A percentile compares a stretch with the other conserved stretches of the same genome.
phyloP scores from a whole-genome alignment of 2,113 vertebrate genomes.

The Fulica atra region DNA sequence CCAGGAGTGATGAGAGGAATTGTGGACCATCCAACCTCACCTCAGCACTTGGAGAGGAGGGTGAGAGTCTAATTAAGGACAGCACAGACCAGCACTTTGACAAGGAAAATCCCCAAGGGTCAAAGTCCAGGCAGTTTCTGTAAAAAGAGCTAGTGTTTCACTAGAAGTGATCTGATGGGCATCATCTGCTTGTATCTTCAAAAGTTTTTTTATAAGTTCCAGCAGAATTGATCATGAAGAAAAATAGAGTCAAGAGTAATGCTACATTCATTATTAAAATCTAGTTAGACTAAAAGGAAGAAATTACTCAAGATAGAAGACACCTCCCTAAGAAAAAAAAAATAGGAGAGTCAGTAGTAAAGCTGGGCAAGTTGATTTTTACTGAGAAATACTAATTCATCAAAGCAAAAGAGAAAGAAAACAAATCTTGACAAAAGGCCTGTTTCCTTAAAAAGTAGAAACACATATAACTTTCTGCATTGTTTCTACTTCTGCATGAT shows the following conservation, averaged over 20 bases:
- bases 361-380: not conserved
- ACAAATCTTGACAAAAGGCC: not conserved
- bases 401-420: not conserved
- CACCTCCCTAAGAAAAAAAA: not conserved
- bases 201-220: not conserved
- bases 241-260: not conserved
- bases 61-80: slow-evolving; percentile 42
- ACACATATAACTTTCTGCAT: not conserved
- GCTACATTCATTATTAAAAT: not conserved
- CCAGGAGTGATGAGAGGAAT: slow-evolving; percentile 10
- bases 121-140: slow-evolving; percentile 1
- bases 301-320: not conserved
- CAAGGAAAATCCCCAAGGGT: slow-evolving; percentile 26
- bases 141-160: not conserved
- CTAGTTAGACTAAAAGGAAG: not conserved
- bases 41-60: slow-evolving; percentile 24
- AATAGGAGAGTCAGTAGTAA: not conserved
- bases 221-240: not conserved
- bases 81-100: not conserved
- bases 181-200: not conserved
- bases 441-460: not conserved
- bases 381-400: not conserved
- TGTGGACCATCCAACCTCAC: not conserved
- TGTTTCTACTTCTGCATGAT: not conserved
- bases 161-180: not conserved